A percentile compares a stretch with the other conserved stretches of the same genome.
phyloP scores from a whole-genome alignment of 2,797 vertebrate species.

The Silurus lanzhouensis region DNA sequence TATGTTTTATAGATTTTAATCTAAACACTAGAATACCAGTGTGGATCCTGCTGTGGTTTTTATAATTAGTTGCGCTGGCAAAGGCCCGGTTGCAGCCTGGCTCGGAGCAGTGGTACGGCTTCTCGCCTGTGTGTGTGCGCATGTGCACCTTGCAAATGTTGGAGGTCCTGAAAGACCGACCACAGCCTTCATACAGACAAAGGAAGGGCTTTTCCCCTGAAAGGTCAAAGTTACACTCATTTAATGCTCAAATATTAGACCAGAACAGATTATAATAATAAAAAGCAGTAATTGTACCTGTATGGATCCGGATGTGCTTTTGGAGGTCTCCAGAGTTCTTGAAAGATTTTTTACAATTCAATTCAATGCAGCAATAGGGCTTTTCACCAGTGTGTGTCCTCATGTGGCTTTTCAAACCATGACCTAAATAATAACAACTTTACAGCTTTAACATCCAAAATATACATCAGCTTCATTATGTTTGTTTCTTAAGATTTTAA shows the following conservation, averaged over 20 bases:
- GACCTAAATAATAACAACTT: slow-evolving; percentile 70
- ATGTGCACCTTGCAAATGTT: slow-evolving; percentile 99
- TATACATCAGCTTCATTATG: too few relatives aligned
- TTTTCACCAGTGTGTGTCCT: slow-evolving; percentile 98
- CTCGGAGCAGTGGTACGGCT: slow-evolving; percentile 97
- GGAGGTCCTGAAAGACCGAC: slow-evolving; percentile 95
- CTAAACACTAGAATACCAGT: slow-evolving; percentile 77
- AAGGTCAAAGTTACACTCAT: background rate
- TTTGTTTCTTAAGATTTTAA: too few relatives aligned
- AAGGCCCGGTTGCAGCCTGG: slow-evolving; percentile 94
- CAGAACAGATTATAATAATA: background rate
- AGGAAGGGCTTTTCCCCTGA: slow-evolving; percentile 97
- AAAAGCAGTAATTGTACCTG: slow-evolving; percentile 75
- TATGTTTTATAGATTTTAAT: background rate
- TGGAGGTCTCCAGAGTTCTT: slow-evolving; percentile 88
- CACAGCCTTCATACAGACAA: slow-evolving; percentile 93
- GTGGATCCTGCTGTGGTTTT: slow-evolving; percentile 99
- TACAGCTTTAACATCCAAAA: background rate
- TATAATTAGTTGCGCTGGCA: slow-evolving; percentile 98
- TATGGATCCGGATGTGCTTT: slow-evolving; percentile 80
- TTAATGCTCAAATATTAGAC: background rate
- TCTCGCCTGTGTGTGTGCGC: slow-evolving; percentile 95
- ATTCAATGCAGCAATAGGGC: slow-evolving; percentile 92
- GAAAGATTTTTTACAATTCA: slow-evolving; percentile 95
- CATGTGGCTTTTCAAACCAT: slow-evolving; percentile 95